Base-by-base conservation (phyloP, 2,113 vertebrate species). In the Ceyx margarethae region DNA sequence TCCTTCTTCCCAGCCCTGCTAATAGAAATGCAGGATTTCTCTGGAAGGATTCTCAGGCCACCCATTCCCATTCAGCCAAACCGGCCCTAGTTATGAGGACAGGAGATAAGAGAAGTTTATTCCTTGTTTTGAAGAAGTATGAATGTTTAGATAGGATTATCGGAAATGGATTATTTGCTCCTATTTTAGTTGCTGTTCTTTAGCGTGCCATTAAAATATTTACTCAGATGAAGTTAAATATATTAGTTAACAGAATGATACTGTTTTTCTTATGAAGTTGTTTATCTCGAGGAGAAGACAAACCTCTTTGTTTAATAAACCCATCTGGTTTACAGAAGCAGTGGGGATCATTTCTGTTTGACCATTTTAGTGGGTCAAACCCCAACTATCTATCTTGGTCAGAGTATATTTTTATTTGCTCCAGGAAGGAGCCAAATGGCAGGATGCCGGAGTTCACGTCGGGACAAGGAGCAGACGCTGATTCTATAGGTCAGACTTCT, bases 31-130 rank as follows among this genome's bases (percentile, higher is more conserved):
- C 25, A 66, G 42, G 75, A n/a, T 76, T 87, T 35, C 56, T 87
- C 50, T 80, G 66, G 48, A 28, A 43, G 23, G 13, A 26, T 78
- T 92, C 64, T 89, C 37, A 50, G 0, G 21, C 37, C 16, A 76
- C 31, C 20, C 40, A 56, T 92, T 66, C 67, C 45, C 2, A 0
- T 76, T 79, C 37, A 50, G 62, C 54, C 40, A 56, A 51, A 50
- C 31, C 45, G 28, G 29, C 16, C 8, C 62, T 89, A 6, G 13
- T 50, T 74, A 91, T 73, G 85, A 75, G 40, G 22, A 73, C 16
- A 22, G 42, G 33, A 94, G 93, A 92, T 95, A 94, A 91, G 77
- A 78, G 11, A 85, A 82, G 72, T 81, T 95, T 91, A 35, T 95
- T 92, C 51, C 37, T 66, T 94, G 85, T 87, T 95, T 94, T 89